phyloP scores from a whole-genome alignment of 2,113 vertebrate genomes.

The Sakesphorus luctuosus region DNA sequence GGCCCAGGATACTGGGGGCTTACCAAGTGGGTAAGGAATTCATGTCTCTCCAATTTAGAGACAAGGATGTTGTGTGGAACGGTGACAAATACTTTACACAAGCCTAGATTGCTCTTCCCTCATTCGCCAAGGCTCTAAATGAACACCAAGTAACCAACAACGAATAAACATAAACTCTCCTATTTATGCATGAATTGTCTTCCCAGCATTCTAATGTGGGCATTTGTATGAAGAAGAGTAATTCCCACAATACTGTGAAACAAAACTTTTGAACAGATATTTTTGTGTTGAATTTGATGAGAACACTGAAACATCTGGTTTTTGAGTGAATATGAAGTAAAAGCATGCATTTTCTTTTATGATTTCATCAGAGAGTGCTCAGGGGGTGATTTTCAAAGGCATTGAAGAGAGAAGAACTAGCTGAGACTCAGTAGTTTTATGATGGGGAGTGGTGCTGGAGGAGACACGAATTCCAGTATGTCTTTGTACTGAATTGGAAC shows the following conservation, averaged over 20 bases:
- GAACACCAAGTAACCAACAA: not conserved
- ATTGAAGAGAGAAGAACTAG: conserved; percentile 8
- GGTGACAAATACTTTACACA: accelerated
- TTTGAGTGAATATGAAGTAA: not conserved
- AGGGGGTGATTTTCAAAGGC: conserved; percentile 15
- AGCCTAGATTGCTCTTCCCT: not conserved
- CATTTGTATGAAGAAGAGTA: not conserved
- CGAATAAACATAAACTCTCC: not conserved
- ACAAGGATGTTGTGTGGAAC: not conserved
- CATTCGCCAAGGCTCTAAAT: not conserved
- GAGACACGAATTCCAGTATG: not conserved
- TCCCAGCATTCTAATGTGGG: not conserved
- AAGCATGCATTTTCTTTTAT: not conserved
- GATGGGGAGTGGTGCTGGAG: not conserved
- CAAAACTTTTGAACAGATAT: not conserved
- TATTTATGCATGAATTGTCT: not conserved
- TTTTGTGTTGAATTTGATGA: conserved; percentile 1
- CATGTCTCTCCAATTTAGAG: not conserved
- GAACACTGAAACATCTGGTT: not conserved
- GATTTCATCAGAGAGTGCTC: not conserved
- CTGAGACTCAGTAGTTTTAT: conserved; percentile 28
- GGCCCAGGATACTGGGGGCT: not conserved
- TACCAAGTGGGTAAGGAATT: not conserved
- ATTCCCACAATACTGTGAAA: not conserved
- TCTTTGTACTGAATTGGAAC: conserved; percentile 4